Evolutionary conservation across 2,113 vertebrate genomes (phyloP).

Genomic region (Herpailurus yagouaroundi): DNA sequence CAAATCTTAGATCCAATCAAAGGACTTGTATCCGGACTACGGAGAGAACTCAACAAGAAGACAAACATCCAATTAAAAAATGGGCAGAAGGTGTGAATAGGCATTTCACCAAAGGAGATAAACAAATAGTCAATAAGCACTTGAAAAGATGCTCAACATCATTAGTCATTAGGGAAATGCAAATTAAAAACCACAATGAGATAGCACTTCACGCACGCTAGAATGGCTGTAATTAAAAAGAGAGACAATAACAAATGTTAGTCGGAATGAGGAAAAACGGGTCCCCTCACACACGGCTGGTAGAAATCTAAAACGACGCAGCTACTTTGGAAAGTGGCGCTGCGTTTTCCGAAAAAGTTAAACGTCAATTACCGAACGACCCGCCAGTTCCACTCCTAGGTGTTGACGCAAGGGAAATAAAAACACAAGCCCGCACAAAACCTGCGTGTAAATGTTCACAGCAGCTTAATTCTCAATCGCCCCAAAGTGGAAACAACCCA

Average conservation of each 20-base stretch:
- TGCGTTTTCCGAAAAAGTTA: neutral
- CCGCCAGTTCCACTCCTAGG: neutral
- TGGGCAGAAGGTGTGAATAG: conserved; percentile 49
- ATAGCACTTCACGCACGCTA: conserved; percentile 4
- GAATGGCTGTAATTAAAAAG: conserved; percentile 42
- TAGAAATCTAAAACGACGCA: neutral
- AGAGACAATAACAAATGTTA: neutral
- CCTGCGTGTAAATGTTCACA: neutral
- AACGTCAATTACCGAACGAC: neutral
- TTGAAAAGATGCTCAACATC: conserved; percentile 23
- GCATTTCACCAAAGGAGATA: conserved; percentile 40
- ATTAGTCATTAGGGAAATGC: conserved; percentile 56
- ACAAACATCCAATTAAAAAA: conserved; percentile 48
- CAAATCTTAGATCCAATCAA: neutral
- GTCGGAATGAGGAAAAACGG: neutral
- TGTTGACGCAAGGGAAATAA: neutral
- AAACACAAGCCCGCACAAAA: neutral
- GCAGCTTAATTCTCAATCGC: neutral
- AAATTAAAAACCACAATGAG: conserved; percentile 46
- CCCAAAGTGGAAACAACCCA: neutral
- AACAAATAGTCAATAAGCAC: conserved; percentile 54
- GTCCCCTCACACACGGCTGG: neutral
- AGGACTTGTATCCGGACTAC: neutral
- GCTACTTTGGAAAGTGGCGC: neutral
- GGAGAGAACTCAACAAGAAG: neutral